phyloP scores from a whole-genome alignment of 1,140 invertebrate genomes.

The Zaprionus africanus region DNA sequence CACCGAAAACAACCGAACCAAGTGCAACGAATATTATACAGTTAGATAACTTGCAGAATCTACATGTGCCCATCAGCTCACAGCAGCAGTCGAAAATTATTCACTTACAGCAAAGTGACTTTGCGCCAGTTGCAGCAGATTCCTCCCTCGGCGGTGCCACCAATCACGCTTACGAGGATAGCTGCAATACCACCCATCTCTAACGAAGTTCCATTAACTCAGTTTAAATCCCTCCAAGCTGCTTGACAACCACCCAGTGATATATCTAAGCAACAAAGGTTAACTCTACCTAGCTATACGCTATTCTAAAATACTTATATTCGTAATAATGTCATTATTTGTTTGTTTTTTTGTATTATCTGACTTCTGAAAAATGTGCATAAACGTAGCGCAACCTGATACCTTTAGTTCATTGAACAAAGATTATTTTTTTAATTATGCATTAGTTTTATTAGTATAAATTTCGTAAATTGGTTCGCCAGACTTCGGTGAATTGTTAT shows the following conservation, averaged over 20 bases:
- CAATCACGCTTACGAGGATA: constrained; percentile 70
- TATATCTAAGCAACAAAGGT: constrained; percentile 68
- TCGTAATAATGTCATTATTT: too few species aligned
- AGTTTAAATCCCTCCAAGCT: constrained; percentile 18
- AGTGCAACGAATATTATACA: constrained; percentile 52
- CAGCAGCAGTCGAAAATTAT: constrained; percentile 76
- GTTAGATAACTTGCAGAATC: constrained; percentile 64
- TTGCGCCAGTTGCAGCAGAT: constrained; percentile 49
- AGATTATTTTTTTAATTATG: background rate
- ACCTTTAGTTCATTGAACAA: too few species aligned
- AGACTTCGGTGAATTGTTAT: background rate
- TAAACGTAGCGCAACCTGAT: too few species aligned
- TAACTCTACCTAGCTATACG: constrained; percentile 31
- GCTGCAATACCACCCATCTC: constrained; percentile 75
- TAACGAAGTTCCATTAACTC: constrained; percentile 38
- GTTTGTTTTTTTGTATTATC: too few species aligned
- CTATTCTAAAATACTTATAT: background rate
- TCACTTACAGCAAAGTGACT: constrained; percentile 79
- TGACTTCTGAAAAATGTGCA: too few species aligned
- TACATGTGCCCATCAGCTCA: constrained; percentile 71
- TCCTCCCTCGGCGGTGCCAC: constrained; percentile 37
- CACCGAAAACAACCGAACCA: too few species aligned
- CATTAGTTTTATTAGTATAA: background rate
- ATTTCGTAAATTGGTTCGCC: background rate
- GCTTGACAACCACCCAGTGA: constrained; percentile 59